phyloP scores from a whole-genome alignment of 1,140 invertebrate genomes.

The Drosophila lowei region DNA sequence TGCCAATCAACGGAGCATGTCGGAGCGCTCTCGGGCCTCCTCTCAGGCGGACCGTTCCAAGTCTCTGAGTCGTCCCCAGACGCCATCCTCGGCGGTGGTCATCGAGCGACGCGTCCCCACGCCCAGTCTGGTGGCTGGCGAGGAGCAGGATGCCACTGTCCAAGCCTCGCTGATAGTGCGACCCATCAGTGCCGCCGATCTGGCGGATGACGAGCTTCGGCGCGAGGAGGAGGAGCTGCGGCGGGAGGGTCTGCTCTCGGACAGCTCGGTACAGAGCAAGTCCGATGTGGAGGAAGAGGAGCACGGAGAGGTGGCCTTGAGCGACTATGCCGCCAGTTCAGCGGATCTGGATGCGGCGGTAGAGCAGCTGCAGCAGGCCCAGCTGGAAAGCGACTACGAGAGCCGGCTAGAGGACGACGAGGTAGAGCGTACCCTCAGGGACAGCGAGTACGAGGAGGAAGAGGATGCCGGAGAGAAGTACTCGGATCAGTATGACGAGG shows the following conservation, averaged over 20 bases:
- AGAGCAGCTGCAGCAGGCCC: conserved; percentile 55
- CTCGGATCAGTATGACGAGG: conserved; percentile 45
- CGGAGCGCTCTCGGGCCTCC: conserved; percentile 84
- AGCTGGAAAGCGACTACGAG: conserved; percentile 73
- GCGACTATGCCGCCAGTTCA: conserved; percentile 72
- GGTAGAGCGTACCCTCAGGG: conserved; percentile 63
- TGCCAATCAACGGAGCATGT: conserved; percentile 84
- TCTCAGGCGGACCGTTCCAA: conserved; percentile 84
- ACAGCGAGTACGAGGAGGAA: conserved; percentile 73
- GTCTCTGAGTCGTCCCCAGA: conserved; percentile 84
- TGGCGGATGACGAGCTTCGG: conserved; percentile 67
- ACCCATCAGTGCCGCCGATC: conserved; percentile 82
- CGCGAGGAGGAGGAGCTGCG: conserved; percentile 74
- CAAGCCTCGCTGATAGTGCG: conserved; percentile 85
- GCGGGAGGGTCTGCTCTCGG: conserved; percentile 75
- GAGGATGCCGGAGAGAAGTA: conserved; percentile 49
- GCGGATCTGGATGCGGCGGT: conserved; percentile 70
- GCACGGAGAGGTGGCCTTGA: conserved; percentile 42
- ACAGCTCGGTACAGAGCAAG: conserved; percentile 84
- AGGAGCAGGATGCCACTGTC: conserved; percentile 83
- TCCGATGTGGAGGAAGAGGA: conserved; percentile 80
- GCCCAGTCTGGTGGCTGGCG: conserved; percentile 83
- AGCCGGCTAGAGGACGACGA: conserved; percentile 70
- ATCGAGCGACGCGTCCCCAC: conserved; percentile 85
- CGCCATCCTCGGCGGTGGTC: conserved; percentile 85